Percentiles rank a stretch among this genome's conserved stretches.
phyloP scores from a whole-genome alignment of 2,888 invertebrate genomes.

The Temnothorax ravouxi region DNA sequence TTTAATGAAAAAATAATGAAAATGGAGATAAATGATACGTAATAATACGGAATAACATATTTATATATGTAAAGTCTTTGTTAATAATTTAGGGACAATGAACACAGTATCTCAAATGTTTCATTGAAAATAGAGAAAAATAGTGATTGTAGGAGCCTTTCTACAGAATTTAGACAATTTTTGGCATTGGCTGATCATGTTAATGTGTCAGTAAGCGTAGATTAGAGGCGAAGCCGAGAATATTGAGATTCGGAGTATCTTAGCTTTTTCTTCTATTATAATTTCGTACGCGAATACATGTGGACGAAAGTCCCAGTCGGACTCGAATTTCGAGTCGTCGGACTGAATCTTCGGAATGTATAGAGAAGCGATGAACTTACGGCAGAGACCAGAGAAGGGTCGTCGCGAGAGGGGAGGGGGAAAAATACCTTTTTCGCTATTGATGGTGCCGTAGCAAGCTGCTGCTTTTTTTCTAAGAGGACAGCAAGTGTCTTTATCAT shows the following conservation, averaged over 20 bases:
- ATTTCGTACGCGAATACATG: constrained; percentile 31
- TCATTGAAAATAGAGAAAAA: neutral
- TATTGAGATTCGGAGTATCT: constrained; percentile 14
- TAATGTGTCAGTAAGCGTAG: neutral
- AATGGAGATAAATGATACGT: neutral
- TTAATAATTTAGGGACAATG: neutral
- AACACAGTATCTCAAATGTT: neutral
- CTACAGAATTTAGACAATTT: constrained; percentile 2
- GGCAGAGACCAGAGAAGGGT: constrained; percentile 31
- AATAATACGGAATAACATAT: neutral
- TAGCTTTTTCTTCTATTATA: neutral
- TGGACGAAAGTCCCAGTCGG: constrained; percentile 22
- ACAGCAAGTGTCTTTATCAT: constrained; percentile 70
- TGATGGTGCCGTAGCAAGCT: constrained; percentile 53
- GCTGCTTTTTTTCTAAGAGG: constrained; percentile 58
- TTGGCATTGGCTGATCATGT: constrained; percentile 4
- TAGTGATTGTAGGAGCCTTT: neutral
- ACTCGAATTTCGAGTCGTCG: constrained; percentile 32
- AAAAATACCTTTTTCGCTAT: constrained; percentile 48
- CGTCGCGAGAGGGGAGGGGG: constrained; percentile 54
- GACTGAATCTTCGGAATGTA: constrained; percentile 29
- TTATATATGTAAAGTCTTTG: neutral
- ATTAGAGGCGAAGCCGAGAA: constrained; percentile 21
- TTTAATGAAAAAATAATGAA: neutral
- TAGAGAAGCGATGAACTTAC: constrained; percentile 38